Evolutionary conservation across 2,113 vertebrate genomes (phyloP).

Genomic region (Ginglymostoma cirratum): DNA sequence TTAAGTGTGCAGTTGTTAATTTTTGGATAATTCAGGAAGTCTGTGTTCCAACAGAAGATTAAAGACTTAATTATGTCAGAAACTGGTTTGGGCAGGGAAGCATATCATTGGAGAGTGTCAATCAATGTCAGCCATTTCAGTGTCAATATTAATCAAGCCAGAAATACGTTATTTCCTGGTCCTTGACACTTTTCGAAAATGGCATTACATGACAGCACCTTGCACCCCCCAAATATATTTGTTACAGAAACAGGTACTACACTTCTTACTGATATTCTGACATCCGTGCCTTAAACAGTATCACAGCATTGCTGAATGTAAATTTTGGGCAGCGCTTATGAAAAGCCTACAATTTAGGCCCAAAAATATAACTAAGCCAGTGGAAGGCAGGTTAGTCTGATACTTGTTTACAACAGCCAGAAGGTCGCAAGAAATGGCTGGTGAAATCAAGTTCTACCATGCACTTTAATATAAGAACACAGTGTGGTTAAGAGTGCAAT

Average conservation of each 20-base stretch:
- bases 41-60: background rate
- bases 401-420: background rate
- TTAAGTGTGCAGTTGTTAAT: background rate
- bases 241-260: background rate
- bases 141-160: background rate
- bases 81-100: background rate
- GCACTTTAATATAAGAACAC: constrained; percentile 5
- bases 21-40: background rate
- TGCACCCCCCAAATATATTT: background rate
- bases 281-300: background rate
- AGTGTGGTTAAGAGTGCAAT: background rate
- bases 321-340: background rate
- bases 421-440: background rate
- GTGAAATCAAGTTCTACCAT: background rate
- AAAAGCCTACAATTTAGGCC: background rate
- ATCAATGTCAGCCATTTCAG: background rate
- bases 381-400: background rate
- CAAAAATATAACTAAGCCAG: background rate
- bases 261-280: background rate
- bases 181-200: background rate
- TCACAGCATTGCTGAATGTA: background rate
- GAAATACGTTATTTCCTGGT: background rate
- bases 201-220: too few species aligned
- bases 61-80: background rate
- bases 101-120: background rate